Percentiles rank a stretch among this genome's conserved stretches.
Conservation (phyloP, 2,797 vertebrate genomes). For the Neomorphus geoffroyi region DNA sequence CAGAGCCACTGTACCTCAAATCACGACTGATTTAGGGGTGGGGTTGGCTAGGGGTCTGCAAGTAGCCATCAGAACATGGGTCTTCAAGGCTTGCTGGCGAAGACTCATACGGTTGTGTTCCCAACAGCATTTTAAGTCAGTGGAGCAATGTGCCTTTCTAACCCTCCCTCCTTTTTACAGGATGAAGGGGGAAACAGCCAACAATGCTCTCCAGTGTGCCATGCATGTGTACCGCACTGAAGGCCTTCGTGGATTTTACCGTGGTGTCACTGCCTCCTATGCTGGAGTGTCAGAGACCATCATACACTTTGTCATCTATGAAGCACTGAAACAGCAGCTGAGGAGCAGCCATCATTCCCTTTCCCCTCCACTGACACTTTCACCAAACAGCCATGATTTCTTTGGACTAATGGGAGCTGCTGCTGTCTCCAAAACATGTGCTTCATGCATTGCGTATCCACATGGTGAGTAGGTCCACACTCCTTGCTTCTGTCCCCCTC, state of each 20-base stretch:
- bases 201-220: slow-evolving; percentile 60
- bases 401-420: slow-evolving; percentile 66
- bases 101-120: neutral
- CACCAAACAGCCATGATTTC: slow-evolving; percentile 34
- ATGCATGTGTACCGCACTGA: slow-evolving; percentile 53
- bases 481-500: neutral
- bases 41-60: neutral
- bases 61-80: neutral
- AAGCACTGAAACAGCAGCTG: slow-evolving; percentile 63
- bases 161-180: neutral
- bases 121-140: neutral
- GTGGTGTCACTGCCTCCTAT: slow-evolving; percentile 70
- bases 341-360: slow-evolving; percentile 15
- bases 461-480: slow-evolving; percentile 45
- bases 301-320: slow-evolving; percentile 72
- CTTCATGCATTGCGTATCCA: slow-evolving; percentile 65
- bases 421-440: slow-evolving; percentile 66
- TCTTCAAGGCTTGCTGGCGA: neutral
- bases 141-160: neutral
- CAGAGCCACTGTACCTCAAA: neutral
- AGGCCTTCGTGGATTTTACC: slow-evolving; percentile 69
- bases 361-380: neutral
- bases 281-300: slow-evolving; percentile 72
- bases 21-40: neutral
- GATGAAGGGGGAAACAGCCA: slow-evolving; percentile 8